A percentile compares a stretch with the other conserved stretches of the same genome.
These are phyloP conservation scores for Leptestheria dahalacensis DNA, from an alignment of 1,140 invertebrate genomes.

Conservation along the genomic window DNA sequence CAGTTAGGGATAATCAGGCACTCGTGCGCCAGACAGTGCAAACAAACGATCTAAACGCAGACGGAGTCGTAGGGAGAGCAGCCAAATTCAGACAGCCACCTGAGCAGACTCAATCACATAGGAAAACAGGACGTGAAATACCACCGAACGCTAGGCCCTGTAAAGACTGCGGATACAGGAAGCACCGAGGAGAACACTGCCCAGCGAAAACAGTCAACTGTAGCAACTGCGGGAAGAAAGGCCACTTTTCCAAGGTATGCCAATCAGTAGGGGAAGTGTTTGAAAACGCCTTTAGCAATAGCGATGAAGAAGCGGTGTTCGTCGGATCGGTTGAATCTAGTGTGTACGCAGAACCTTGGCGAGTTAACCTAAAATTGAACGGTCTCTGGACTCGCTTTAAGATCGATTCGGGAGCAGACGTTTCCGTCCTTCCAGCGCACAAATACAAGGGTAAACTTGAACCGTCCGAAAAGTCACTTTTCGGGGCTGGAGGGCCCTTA, in stretches of 20 bases:
- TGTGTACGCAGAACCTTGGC: background rate
- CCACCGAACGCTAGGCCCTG: background rate
- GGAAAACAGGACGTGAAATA: too few relatives aligned
- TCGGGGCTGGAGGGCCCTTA: background rate
- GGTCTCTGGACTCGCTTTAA: background rate
- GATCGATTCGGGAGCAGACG: slow-evolving; percentile 5
- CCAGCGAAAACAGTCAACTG: background rate
- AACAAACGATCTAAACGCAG: too few relatives aligned
- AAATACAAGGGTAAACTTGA: background rate
- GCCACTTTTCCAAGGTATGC: background rate
- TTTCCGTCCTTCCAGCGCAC: background rate
- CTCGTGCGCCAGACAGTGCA: too few relatives aligned
- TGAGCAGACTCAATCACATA: too few relatives aligned
- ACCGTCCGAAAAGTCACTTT: background rate
- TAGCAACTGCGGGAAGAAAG: background rate
- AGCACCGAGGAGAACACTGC: background rate
- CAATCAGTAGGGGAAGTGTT: background rate
- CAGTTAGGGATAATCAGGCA: too few relatives aligned
- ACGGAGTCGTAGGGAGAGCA: too few relatives aligned
- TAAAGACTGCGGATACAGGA: background rate
- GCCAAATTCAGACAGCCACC: too few relatives aligned
- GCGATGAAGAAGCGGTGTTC: background rate
- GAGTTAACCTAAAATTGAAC: background rate
- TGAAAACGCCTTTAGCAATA: background rate
- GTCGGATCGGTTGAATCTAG: background rate